Base-by-base conservation (phyloP, 2,113 vertebrate species). In the Hemiscyllium ocellatum region DNA sequence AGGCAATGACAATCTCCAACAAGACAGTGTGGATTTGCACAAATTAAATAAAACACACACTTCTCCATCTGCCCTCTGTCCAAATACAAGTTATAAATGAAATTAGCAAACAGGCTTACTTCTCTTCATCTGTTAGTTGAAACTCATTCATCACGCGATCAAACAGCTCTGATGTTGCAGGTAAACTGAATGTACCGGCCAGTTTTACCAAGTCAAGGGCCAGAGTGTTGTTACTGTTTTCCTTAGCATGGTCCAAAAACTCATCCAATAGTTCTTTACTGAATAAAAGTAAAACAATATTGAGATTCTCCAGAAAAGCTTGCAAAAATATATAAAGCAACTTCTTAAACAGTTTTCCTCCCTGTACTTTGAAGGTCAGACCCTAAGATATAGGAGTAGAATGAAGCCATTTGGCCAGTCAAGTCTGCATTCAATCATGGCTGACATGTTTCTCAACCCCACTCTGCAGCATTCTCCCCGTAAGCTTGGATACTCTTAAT, bases 201-300 rank as follows among this genome's bases (percentile, higher is more conserved):
- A 99, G 96, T 97, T 98, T 97, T 4, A 99, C 97, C 85, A 99
- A 96, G 95, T 98, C 97, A 70, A 99, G 96, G 0, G 98, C 99
- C 96, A 96, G 97, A 7, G 97, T 96, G 0, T 97, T 78, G 6
- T 96, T 96, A 0, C 86, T 96, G 0, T 95, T 96, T 83, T 95
- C 96, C 96, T 96, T 97, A 3, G 98, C 98, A 78, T 85, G 97
- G 4, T 96, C 97, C 97, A 99, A 96, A 96, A 99, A 98, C 95
- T 98, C 97, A 0, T 97, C 96, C 96, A 99, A 52, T 96, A 99
- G 97, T 0, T 66, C 95, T 0, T 96, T 96, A 1, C 99, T 99
- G 96, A n/a, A 96, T 91, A 95, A 95, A 65, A 66, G 96, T 3
- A 12, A 52, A 26, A 17, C 1, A n/a, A 15, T 4, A n/a, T 24